Evolutionary conservation across 2,113 vertebrate genomes (phyloP), one percentile per base, ranked within the genome.

Genomic region (Genyomyrus donnyi): DNA sequence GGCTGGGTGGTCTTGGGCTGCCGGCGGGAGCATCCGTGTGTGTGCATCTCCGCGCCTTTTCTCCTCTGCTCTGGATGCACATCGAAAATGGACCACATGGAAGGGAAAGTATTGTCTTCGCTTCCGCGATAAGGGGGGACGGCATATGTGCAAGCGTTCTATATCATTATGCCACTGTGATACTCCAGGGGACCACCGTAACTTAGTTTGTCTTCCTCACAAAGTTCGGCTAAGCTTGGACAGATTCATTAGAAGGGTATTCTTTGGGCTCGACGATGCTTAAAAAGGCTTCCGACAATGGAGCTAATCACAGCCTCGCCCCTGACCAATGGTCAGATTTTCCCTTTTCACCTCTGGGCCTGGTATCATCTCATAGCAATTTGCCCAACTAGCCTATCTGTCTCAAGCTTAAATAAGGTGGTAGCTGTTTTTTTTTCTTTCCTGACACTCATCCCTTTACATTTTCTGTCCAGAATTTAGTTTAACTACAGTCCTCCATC

Each of bases 251-350:
- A 95, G 91, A 94, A 91, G 92, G 10, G 49, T 92, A 96, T 96
- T 96, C 93, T 96, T 94, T 94, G 94, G 93, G 89, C 92, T 91
- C 92, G 95, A 90, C 0, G 80, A 95, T 95, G 91, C 97, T 96
- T 49, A 94, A 96, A 97, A 96, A 94, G 97, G 93, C 93, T 94
- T 92, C 95, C 96, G 96, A 98, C 96, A 97, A 97, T 96, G 96
- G 94, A 96, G 95, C 95, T 97, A 97, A 98, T 97, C 96, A 97
- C 93, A 94, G 92, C 87, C 90, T 95, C 93, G 95, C 94, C 93
- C 94, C 92, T 93, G 91, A 94, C 88, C 89, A 90, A 92, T 90
- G 90, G 91, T 95, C 90, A 91, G 91, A 90, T 93, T 94, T 95
- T 92, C 88, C 93, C 91, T 92, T 94, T 95, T 94, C 94, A 93